These are phyloP conservation scores for Capra hircus DNA, from an alignment of 2,113 vertebrate genomes.

Conservation along the genomic window DNA sequence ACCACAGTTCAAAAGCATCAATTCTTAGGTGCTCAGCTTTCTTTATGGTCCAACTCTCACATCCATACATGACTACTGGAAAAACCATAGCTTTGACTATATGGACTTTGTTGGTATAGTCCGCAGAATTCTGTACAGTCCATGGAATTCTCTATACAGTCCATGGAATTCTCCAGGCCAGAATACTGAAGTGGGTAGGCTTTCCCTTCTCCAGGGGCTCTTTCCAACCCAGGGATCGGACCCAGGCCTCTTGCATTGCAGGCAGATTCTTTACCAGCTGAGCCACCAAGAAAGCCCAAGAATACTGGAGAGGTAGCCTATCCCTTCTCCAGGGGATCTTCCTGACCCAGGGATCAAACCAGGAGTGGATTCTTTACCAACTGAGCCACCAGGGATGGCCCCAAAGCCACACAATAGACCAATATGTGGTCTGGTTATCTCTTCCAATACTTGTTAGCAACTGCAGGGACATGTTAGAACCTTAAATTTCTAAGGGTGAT, in stretches of 20 bases:
- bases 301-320: neutral
- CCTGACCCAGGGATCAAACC: neutral
- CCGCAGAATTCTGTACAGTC: neutral
- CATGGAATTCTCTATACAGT: neutral
- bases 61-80: neutral
- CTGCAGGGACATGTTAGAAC: neutral
- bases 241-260: neutral
- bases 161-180: neutral
- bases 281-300: neutral
- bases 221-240: neutral
- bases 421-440: rapidly evolving
- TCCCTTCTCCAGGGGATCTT: neutral
- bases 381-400: neutral
- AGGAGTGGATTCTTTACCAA: neutral
- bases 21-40: neutral
- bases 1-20: neutral
- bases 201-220: neutral
- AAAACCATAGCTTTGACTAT: neutral
- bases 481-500: neutral
- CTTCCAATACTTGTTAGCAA: neutral
- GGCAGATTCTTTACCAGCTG: neutral
- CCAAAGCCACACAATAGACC: neutral
- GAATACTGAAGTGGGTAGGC: neutral
- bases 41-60: neutral
- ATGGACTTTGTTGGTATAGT: neutral